Evolutionary conservation across 2,888 invertebrate species (phyloP), one percentile per base, ranked within the genome.

Genomic region (Eutolmus rufibarbis): DNA sequence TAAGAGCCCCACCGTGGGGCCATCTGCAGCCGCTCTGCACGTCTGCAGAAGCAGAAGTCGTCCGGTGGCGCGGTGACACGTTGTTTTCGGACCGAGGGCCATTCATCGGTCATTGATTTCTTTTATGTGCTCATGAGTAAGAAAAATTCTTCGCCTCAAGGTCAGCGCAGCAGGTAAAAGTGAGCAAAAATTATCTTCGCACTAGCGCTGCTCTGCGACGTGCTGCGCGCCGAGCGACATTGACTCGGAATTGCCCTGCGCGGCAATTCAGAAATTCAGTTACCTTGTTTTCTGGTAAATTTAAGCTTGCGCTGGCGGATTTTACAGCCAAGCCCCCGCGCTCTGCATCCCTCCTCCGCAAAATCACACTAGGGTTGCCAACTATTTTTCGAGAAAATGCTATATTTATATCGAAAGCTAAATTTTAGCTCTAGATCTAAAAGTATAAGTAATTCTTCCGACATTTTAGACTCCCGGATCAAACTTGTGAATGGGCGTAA

Each of bases 131-230:
- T 57, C 66, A 28, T 82, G 82, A 82, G 66, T 66, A 56, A 82
- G 37, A 82, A 82, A 82, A 82, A 82, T 82, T 57, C 66, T 37
- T 57, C 40, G 34, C 40, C 4, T 37, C 82, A 82, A 82, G 82
- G 82, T 66, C 40, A 66, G 23, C 66, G 57, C 82, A 82, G 34
- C 82, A 82, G 82, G 82, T 66, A 82, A 82, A 82, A 82, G 82
- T 82, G 57, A 66, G 40, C 34, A 82, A 23, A 57, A 82, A 82
- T 82, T 82, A 57, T 66, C 16, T 57, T 5, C 37, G 14, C 37
- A 81, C 16, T 31, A 81, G 16, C 40, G 37, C 66, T 34, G 66
- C 37, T 19, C 14, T 23, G 40, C 16, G 43, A 46, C 43, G 43
- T 46, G 78, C 74, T 51, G 51, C 51, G 66, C 43, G 43, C 14